Percentiles rank a stretch among this genome's conserved stretches.
These are phyloP conservation scores for Ennomos erosarius DNA, from an alignment of 2,888 invertebrate genomes.

Conservation along the genomic window DNA sequence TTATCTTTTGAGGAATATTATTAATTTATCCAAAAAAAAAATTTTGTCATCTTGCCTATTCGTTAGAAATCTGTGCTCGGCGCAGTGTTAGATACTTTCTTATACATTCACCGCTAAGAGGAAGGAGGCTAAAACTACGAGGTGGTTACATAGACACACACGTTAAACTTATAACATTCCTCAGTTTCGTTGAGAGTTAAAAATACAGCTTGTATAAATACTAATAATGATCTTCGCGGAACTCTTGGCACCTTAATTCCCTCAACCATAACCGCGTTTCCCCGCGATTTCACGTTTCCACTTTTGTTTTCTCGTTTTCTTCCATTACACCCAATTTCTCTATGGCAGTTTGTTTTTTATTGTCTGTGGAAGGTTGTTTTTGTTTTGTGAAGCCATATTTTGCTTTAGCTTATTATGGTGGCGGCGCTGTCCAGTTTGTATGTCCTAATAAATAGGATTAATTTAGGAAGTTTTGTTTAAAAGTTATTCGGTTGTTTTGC, in stretches of 20 bases:
- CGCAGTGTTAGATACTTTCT: too few relatives aligned
- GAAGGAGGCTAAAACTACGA: too few relatives aligned
- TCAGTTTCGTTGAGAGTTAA: too few relatives aligned
- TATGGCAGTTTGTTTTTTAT: conserved; percentile 43
- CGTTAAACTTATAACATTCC: too few relatives aligned
- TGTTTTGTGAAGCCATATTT: conserved; percentile 43
- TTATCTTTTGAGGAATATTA: too few relatives aligned
- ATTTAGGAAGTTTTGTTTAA: conserved; percentile 26
- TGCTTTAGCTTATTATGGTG: conserved; percentile 12
- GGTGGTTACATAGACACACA: too few relatives aligned
- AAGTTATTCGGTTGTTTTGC: too few relatives aligned
- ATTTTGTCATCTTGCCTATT: too few relatives aligned
- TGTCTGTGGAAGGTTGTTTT: conserved; percentile 39
- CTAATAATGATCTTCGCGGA: conserved; percentile 11
- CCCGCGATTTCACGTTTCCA: conserved; percentile 27
- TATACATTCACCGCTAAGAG: too few relatives aligned
- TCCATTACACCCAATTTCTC: conserved; percentile 49
- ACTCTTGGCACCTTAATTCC: conserved; percentile 8
- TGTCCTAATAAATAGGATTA: conserved; percentile 31
- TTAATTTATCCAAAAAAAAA: too few relatives aligned
- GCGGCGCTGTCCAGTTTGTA: conserved; percentile 16
- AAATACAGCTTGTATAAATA: too few relatives aligned
- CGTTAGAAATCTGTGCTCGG: too few relatives aligned
- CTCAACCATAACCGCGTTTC: conserved; percentile 31
- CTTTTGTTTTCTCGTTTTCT: conserved; percentile 44